phyloP scores from a whole-genome alignment of 2,797 vertebrate genomes.

The Mus caroli region DNA sequence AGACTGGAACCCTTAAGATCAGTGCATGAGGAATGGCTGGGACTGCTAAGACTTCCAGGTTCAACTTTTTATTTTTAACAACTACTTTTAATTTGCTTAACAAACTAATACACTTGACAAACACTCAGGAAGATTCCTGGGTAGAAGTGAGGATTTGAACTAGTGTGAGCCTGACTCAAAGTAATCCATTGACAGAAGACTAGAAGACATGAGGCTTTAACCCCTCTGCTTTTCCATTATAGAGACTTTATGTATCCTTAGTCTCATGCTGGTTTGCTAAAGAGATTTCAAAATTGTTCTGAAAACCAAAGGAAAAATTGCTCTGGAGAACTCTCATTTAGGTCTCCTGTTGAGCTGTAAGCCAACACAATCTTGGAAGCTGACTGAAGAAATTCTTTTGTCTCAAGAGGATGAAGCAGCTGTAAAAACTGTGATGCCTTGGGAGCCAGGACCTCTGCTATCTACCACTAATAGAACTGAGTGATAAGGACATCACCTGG shows the following conservation, averaged over 20 bases:
- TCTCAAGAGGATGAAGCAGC: not conserved
- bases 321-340: constrained; percentile 47
- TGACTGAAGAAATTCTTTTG: not conserved
- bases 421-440: not conserved
- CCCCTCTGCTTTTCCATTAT: constrained; percentile 37
- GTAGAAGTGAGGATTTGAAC: not conserved
- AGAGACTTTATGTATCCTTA: not conserved
- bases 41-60: not conserved
- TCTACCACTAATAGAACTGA: not conserved
- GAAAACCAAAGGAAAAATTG: constrained; percentile 63
- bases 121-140: constrained; percentile 7
- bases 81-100: constrained; percentile 63
- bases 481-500: not conserved
- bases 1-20: not conserved
- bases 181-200: not conserved
- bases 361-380: constrained; percentile 41
- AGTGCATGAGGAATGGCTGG: not conserved
- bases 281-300: constrained; percentile 57
- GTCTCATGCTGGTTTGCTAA: constrained; percentile 56
- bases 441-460: not conserved
- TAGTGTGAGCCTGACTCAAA: not conserved
- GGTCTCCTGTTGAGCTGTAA: constrained; percentile 60
- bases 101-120: not conserved
- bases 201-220: not conserved
- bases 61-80: constrained; percentile 35